phyloP scores from a whole-genome alignment of 2,113 vertebrate genomes.

The Euleptes europaea region DNA sequence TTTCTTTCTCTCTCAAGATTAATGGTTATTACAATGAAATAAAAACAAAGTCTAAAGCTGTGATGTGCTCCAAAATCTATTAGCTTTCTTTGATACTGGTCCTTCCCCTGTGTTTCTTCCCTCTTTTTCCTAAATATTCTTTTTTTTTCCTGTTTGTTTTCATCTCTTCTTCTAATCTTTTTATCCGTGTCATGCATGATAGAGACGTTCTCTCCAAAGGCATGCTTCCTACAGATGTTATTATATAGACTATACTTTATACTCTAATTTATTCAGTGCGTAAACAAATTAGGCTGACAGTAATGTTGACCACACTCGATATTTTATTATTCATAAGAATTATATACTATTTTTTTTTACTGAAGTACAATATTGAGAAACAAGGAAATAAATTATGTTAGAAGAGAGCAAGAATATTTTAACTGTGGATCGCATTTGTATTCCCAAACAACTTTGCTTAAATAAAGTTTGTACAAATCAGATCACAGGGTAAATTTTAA shows the following conservation, averaged over 20 bases:
- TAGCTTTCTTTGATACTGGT: constrained; percentile 14
- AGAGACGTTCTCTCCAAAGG: constrained; percentile 42
- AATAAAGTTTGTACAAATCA: constrained; percentile 9
- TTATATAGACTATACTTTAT: constrained; percentile 14
- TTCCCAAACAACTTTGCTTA: neutral
- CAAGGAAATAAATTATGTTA: accelerated
- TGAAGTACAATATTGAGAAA: neutral
- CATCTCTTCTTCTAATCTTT: constrained; percentile 48
- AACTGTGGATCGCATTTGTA: neutral
- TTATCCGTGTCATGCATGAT: constrained; percentile 45
- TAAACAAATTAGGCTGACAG: constrained; percentile 20
- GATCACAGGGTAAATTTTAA: constrained; percentile 3
- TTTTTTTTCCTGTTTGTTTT: constrained; percentile 52
- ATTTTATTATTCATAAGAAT: constrained; percentile 34
- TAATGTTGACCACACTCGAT: constrained; percentile 36
- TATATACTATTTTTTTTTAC: neutral
- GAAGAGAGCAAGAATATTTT: neutral
- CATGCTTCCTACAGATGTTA: constrained; percentile 14
- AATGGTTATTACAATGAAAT: constrained; percentile 29
- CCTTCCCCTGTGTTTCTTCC: neutral
- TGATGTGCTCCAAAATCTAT: constrained; percentile 21
- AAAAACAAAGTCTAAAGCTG: constrained; percentile 40
- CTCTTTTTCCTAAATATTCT: constrained; percentile 28
- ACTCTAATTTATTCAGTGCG: constrained; percentile 30
- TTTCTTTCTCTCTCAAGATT: constrained; percentile 28